Base-by-base conservation (phyloP, 2,888 invertebrate genomes). In the Cantharis lateralis region DNA sequence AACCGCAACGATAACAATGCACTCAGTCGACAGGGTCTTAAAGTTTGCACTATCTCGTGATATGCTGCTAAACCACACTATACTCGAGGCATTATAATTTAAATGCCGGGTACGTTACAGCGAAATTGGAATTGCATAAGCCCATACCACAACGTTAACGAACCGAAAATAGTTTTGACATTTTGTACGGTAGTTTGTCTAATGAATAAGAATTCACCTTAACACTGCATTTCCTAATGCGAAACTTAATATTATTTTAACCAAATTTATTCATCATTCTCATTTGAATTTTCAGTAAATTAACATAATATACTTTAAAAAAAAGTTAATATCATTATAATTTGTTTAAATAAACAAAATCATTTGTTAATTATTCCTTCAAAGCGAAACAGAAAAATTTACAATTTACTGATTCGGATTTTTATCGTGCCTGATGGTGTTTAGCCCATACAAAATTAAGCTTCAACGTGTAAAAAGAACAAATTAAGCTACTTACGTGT, bases 1-100 rank as follows among this genome's bases (percentile, higher is more conserved):
- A 81, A 81, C 81, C 81, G 78, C 81, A 77, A 81, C 80, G 80
- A 81, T 81, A 81, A 81, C 81, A 81, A 81, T 81, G 64, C 64
- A 66, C 64, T 79, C 80, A 76, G 80, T 73, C 72, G 63, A 75
- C 73, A 74, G 72, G 32, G 76, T 63, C 74, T 70, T 74, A 74
- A 73, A 62, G 63, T 48, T 70, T 63, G 64, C 48, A 69, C 70
- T 62, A 70, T 66, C 70, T 74, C 63, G 32, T 74, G 74, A 70
- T 70, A 69, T 74, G 74, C 74, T 74, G 74, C 62, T 70, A 74
- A 74, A 74, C 74, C 74, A 69, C 74, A 74, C 62, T 69, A 74
- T 68, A 74, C 63, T 70, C 70, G 63, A 18, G 70, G 64, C 69
- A 69, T 68, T 68, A 73, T 74, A 74, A 74, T 70, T 74, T 69